phyloP scores from a whole-genome alignment of 2,888 invertebrate species.

The Stenolophus ochropezus region DNA sequence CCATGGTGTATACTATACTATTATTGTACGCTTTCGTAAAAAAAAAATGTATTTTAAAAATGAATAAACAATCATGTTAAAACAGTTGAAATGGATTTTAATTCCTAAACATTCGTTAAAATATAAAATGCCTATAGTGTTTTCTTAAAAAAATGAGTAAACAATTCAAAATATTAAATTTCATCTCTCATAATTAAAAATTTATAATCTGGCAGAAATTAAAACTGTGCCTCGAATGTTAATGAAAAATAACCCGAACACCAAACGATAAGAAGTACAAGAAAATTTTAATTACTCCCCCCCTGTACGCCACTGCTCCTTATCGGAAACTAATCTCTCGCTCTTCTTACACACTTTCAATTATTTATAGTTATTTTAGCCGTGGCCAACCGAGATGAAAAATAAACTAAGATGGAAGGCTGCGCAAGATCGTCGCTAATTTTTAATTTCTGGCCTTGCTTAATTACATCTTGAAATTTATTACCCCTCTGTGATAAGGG shows the following conservation, averaged over 20 bases:
- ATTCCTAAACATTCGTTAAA: too few relatives aligned
- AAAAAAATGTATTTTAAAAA: too few relatives aligned
- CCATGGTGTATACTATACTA: too few relatives aligned
- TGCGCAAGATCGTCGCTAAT: slow-evolving; percentile 66
- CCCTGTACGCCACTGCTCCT: slow-evolving; percentile 51
- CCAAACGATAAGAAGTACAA: slow-evolving; percentile 63
- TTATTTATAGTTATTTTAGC: slow-evolving; percentile 72
- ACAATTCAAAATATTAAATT: neutral
- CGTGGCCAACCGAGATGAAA: slow-evolving; percentile 68
- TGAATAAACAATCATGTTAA: too few relatives aligned
- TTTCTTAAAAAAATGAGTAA: neutral
- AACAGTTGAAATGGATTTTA: too few relatives aligned
- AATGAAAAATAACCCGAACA: slow-evolving; percentile 43
- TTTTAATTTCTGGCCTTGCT: slow-evolving; percentile 65
- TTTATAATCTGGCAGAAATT: slow-evolving; percentile 37
- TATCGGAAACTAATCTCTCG: slow-evolving; percentile 63
- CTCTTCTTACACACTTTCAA: slow-evolving; percentile 70
- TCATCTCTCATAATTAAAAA: slow-evolving; percentile 21
- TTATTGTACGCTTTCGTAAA: too few relatives aligned
- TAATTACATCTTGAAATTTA: slow-evolving; percentile 59
- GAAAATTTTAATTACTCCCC: slow-evolving; percentile 66
- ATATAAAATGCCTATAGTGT: neutral
- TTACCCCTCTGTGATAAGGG: slow-evolving; percentile 58
- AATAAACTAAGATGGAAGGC: slow-evolving; percentile 66
- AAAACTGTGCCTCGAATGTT: slow-evolving; percentile 37